phyloP scores from a whole-genome alignment of 2,113 vertebrate genomes.

The Diglossa brunneiventris region DNA sequence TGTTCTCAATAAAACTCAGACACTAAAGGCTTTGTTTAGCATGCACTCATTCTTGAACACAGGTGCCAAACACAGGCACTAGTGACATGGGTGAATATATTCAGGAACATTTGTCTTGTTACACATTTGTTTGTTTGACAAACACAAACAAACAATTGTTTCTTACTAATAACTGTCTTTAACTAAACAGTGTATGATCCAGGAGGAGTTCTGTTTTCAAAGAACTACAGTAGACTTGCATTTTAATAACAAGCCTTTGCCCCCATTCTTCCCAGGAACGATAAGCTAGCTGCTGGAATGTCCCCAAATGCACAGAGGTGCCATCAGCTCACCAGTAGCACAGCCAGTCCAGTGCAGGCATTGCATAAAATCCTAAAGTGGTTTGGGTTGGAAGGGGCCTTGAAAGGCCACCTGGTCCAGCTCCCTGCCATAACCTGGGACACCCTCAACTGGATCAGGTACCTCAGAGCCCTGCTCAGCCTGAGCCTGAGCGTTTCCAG shows the following conservation, averaged over 20 bases:
- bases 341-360: not conserved
- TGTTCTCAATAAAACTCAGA: not conserved
- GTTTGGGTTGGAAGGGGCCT: not conserved
- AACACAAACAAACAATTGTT: not conserved
- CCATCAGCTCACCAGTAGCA: not conserved
- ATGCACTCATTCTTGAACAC: not conserved
- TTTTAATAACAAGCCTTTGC: not conserved
- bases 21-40: not conserved
- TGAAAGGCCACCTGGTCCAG: not conserved
- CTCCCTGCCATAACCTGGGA: not conserved
- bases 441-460: not conserved
- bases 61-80: not conserved
- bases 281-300: not conserved
- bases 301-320: not conserved
- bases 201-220: not conserved
- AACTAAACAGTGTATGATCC: not conserved
- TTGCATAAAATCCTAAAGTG: not conserved
- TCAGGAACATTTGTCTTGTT: not conserved
- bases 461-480: not conserved
- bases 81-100: accelerated
- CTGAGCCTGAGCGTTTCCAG: not conserved
- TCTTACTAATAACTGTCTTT: not conserved
- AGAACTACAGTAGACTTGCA: not conserved
- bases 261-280: not conserved
- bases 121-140: not conserved